A percentile compares a stretch with the other conserved stretches of the same genome.
Conservation (phyloP, 2,888 invertebrate genomes). For the Caenorhabditis sp. region DNA sequence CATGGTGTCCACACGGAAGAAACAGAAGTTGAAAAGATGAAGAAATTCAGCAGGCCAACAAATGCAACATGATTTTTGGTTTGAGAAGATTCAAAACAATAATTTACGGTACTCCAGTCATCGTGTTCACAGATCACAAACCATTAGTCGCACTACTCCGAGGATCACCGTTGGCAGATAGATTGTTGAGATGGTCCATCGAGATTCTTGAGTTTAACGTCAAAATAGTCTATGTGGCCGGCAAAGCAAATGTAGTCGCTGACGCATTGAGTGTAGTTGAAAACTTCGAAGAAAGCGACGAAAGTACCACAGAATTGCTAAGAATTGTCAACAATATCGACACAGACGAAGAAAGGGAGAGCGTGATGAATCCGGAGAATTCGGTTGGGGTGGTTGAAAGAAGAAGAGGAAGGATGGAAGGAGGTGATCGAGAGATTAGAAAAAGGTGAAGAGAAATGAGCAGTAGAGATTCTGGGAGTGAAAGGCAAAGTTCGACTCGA, state of each 20-base stretch:
- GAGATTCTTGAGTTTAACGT: background rate
- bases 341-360: background rate
- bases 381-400: background rate
- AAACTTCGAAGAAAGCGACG: no score
- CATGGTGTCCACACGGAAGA: background rate
- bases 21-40: background rate
- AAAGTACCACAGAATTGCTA: no score
- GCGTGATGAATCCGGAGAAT: background rate
- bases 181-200: background rate
- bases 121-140: constrained; percentile 1
- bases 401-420: constrained; percentile 10
- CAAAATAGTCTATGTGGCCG: no score
- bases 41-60: background rate
- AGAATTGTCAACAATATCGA: no score
- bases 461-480: background rate
- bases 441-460: background rate
- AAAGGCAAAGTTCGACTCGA: background rate
- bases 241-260: no score
- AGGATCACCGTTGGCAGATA: background rate
- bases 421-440: background rate
- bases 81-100: background rate
- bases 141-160: background rate
- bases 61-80: background rate
- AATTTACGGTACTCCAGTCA: background rate
- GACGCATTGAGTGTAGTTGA: no score